These are phyloP conservation scores for Epinotia bilunana DNA, from an alignment of 2,888 invertebrate species.

Conservation along the genomic window DNA sequence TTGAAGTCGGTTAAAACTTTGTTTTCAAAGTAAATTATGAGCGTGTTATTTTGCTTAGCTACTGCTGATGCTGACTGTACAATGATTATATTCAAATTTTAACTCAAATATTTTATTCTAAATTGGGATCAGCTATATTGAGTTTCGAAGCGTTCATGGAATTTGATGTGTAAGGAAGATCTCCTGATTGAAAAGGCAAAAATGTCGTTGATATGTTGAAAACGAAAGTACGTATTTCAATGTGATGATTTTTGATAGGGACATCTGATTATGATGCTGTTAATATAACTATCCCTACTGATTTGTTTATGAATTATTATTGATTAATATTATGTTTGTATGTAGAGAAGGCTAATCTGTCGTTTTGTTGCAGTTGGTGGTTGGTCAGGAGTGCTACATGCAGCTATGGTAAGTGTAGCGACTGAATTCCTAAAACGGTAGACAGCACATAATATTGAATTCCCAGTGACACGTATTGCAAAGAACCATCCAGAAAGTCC, in stretches of 20 bases:
- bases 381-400: neutral
- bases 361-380: conserved; percentile 4
- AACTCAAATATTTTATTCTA: no score
- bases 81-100: no score
- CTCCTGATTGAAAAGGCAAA: neutral
- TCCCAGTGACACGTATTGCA: no score
- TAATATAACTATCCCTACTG: conserved; percentile 73
- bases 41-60: no score
- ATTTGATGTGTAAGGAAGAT: neutral
- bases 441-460: no score
- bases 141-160: neutral
- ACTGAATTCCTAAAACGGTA: neutral
- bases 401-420: neutral
- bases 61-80: no score
- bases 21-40: no score
- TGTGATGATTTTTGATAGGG: conserved; percentile 77
- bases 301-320: conserved; percentile 41
- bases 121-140: no score
- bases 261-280: conserved; percentile 77
- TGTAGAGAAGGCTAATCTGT: neutral
- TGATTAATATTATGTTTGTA: neutral
- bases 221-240: neutral
- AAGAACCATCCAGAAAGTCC: no score
- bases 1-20: no score
- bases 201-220: neutral